Evolutionary conservation across 2,113 vertebrate genomes (phyloP), one percentile per base, ranked within the genome.

Genomic region (Amphiprion ocellaris): DNA sequence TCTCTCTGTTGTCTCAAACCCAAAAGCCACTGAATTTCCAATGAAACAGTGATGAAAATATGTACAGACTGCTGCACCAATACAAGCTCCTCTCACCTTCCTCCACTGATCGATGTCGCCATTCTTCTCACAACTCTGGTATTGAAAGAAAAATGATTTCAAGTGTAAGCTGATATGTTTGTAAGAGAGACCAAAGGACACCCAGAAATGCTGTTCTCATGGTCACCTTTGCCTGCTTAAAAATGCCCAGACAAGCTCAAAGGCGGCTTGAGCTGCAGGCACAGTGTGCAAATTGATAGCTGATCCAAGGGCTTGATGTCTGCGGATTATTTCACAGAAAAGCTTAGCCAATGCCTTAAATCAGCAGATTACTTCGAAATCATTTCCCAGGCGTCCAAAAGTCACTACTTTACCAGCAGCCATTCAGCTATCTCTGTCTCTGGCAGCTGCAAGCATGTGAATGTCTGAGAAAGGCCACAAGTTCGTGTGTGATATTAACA

Each of bases 61-160:
- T n/a, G 44, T 6, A 69, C 16, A 67, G 10, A 67, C 19, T 55
- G 21, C 24, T 23, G 58, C 39, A 65, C 6, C 24, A 24, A 67
- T 28, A 37, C 10, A 46, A n/a, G 5, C 55, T 58, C 39, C 63
- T 61, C 83, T 92, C 85, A 95, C 96, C 95, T 95, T 94, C 56
- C 93, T 91, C 95, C 96, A 96, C 19, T 80, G 87, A 11, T 94
- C 90, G 81, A 93, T 88, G 78, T 84, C 93, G 44, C 72, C 84
- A 55, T 84, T 81, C 58, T 91, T 93, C 86, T 90, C 72, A 4
- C 70, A 64, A 60, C 39, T 50, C 96, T 96, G 84, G 33, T 70
- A 56, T 26, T 26, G 56, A 82, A 70, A 81, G 14, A 86, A 83
- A 77, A 58, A 82, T 53, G 5, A 67, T 52, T 67, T 28, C 0